phyloP scores from a whole-genome alignment of 2,888 invertebrate genomes.

The Odontocolon sp. region DNA sequence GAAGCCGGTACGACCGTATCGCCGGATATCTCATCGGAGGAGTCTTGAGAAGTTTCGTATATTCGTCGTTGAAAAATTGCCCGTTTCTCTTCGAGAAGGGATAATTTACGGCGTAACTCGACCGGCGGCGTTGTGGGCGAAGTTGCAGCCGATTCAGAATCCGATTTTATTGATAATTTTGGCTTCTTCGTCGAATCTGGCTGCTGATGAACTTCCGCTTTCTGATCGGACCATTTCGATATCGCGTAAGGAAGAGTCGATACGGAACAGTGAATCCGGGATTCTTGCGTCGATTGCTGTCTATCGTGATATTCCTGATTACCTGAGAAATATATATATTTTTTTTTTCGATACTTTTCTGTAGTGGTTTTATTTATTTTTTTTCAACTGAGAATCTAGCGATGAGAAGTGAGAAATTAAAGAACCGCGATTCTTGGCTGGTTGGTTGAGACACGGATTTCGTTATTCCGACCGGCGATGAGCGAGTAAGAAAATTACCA shows the following conservation, averaged over 20 bases:
- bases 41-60: conserved; percentile 68
- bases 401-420: background rate
- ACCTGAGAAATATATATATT: conserved; percentile 43
- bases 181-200: conserved; percentile 44
- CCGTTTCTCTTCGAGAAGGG: conserved; percentile 74
- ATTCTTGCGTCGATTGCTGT: conserved; percentile 33
- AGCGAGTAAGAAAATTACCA: conserved; percentile 3
- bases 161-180: conserved; percentile 67
- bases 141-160: conserved; percentile 67
- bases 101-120: conserved; percentile 72
- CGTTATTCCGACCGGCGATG: background rate
- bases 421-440: background rate
- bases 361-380: background rate
- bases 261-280: conserved; percentile 79
- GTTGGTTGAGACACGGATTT: background rate
- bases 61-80: conserved; percentile 74
- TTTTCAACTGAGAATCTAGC: background rate
- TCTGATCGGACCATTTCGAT: conserved; percentile 81
- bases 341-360: background rate
- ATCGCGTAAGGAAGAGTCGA: conserved; percentile 83
- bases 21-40: conserved; percentile 66
- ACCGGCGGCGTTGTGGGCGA: conserved; percentile 67
- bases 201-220: background rate
- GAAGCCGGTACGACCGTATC: conserved; percentile 71
- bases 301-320: conserved; percentile 18